Evolutionary conservation across 2,113 vertebrate genomes (phyloP).

Genomic region (Malaclemys terrapin): DNA sequence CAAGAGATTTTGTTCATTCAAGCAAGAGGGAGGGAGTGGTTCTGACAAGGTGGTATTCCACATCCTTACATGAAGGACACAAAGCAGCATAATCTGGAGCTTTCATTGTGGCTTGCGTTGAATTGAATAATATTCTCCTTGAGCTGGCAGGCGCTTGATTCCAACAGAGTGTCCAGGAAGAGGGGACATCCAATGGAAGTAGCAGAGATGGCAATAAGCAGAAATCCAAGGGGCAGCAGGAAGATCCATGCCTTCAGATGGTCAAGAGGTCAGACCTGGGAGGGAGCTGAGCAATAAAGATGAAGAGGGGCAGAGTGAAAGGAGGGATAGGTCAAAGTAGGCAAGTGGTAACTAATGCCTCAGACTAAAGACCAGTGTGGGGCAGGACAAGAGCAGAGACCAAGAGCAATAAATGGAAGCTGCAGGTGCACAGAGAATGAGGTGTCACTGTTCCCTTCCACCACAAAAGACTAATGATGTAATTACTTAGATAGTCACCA

Average conservation of each 20-base stretch:
- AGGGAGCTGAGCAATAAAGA: not conserved
- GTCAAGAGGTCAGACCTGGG: not conserved
- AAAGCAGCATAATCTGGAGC: not conserved
- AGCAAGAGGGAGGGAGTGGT: not conserved
- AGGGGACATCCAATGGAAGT: not conserved
- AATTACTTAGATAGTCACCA: not conserved
- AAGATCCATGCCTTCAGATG: not conserved
- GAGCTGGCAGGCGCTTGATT: not conserved
- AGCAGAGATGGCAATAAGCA: not conserved
- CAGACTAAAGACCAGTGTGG: not conserved
- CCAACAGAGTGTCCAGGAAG: not conserved
- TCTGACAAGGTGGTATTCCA: not conserved
- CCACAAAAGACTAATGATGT: not conserved
- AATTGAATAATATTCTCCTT: not conserved
- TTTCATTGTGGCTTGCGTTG: not conserved
- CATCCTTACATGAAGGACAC: not conserved
- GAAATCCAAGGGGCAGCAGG: not conserved
- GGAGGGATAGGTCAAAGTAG: not conserved
- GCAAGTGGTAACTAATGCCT: not conserved
- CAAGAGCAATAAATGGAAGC: not conserved
- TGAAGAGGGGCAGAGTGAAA: not conserved
- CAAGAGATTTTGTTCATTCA: not conserved
- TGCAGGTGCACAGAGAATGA: rapidly evolving
- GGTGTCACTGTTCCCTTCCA: not conserved
- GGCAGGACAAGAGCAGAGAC: not conserved